Base-by-base conservation (phyloP, 1,140 invertebrate species). In the Centruroides sculpturatus region DNA sequence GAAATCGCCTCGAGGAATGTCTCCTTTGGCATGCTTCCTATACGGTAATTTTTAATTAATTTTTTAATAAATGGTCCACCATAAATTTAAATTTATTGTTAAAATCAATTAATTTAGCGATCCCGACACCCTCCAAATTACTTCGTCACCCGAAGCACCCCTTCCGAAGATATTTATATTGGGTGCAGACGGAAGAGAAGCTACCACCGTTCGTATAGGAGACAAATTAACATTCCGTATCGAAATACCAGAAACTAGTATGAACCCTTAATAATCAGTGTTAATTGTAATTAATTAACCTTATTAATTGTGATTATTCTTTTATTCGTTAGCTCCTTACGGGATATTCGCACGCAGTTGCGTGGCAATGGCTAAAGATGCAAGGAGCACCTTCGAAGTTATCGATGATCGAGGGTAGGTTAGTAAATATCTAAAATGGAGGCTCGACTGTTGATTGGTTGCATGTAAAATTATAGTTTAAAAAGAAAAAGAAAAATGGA, bases 1-100 rank as follows among this genome's bases (percentile, higher is more conserved):
- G 92, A 95, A 74, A 94, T 94, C 84, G 89, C 89, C 57, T 92
- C 90, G 1, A 90, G 92, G 78, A 95, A 95, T 73, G 92, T 95
- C 62, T 93, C 91, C 9, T 95, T 94, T 76, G 91, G 91, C 76
- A 93, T 94, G 89, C 91, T 94, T 85, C 90, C 91, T 57, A 92
- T 95, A 72, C 85, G 86, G 83, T 86, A 74, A 71, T 64, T 23
- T 64, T 23, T 23, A 23, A 23, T 23, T 23, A 23, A 23, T 23
- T 23, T 23, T 23, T 23, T 23, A 23, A 23, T 23, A 23, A 23
- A 23, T 23, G 23, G 23, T 2, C 23, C 23, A 1, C 23, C 23
- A n/a, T 23, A 23, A 23, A 23, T 23, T 35, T 10, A 47, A 63
- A 57, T 54, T 64, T 51, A 46, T 53, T 55, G 23, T 23, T 23